These are phyloP conservation scores for Antheraea mylitta DNA, from an alignment of 1,140 invertebrate species.

Conservation along the genomic window DNA sequence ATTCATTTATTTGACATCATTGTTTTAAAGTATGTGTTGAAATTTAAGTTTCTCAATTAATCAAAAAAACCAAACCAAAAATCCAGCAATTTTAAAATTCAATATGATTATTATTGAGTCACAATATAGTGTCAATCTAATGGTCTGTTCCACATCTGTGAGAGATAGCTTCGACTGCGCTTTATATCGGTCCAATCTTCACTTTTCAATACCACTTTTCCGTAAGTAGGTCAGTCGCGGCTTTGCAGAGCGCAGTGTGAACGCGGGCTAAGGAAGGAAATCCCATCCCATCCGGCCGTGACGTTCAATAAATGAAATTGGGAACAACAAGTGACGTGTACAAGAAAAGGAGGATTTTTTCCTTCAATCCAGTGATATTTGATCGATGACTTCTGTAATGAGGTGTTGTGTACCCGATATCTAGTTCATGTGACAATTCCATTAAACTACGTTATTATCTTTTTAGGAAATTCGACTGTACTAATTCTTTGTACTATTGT, in stretches of 20 bases:
- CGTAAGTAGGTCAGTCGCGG: slow-evolving; percentile 7
- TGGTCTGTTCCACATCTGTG: background rate
- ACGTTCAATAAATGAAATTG: slow-evolving; percentile 20
- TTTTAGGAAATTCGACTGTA: too few relatives aligned
- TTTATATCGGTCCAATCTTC: background rate
- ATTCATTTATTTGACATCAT: too few relatives aligned
- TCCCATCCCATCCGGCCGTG: slow-evolving; percentile 9
- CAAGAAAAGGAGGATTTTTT: slow-evolving; percentile 7
- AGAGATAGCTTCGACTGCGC: background rate
- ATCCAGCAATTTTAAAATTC: too few relatives aligned
- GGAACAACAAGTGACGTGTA: slow-evolving; percentile 19
- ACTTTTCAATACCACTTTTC: background rate
- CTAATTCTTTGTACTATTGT: too few relatives aligned
- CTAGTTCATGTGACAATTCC: background rate
- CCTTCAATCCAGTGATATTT: background rate
- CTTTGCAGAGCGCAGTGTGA: slow-evolving; percentile 4
- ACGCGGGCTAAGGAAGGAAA: slow-evolving; percentile 5
- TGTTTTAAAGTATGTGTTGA: too few relatives aligned
- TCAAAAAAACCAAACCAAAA: too few relatives aligned
- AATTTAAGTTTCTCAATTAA: too few relatives aligned
- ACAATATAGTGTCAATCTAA: background rate
- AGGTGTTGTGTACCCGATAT: slow-evolving; percentile 2
- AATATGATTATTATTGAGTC: background rate
- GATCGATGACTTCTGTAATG: slow-evolving; percentile 9
- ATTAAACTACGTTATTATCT: background rate